A percentile compares a stretch with the other conserved stretches of the same genome.
These are phyloP conservation scores for Cyprinodon brontotheroides DNA, from an alignment of 2,113 vertebrate species.

Conservation along the genomic window DNA sequence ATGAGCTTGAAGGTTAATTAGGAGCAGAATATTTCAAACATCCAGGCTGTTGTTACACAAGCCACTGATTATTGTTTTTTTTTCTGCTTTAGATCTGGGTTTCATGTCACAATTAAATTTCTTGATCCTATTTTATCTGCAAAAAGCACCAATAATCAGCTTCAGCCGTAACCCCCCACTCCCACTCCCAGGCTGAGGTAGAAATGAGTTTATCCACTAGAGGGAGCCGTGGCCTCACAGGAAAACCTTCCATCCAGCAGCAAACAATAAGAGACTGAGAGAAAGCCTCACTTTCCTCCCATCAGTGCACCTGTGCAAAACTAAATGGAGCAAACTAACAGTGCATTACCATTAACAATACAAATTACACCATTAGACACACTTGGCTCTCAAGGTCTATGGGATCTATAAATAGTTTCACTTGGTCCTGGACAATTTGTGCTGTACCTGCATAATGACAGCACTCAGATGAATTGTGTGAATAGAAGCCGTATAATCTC, in stretches of 20 bases:
- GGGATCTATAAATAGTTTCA: constrained; percentile 77
- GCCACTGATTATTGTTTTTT: constrained; percentile 29
- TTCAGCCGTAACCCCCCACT: not conserved
- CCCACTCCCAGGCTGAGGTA: not conserved
- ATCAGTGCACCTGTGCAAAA: constrained; percentile 80
- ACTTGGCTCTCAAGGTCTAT: constrained; percentile 71
- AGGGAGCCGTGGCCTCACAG: constrained; percentile 61
- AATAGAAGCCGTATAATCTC: constrained; percentile 48
- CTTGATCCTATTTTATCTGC: constrained; percentile 12
- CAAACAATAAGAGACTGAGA: constrained; percentile 22
- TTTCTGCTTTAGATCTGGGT: constrained; percentile 1
- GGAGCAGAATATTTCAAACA: constrained; percentile 67
- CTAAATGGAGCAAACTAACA: constrained; percentile 81
- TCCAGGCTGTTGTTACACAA: constrained; percentile 30
- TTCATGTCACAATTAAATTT: constrained; percentile 12
- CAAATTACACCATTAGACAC: constrained; percentile 81
- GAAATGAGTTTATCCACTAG: constrained; percentile 55
- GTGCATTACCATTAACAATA: constrained; percentile 81
- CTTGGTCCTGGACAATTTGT: constrained; percentile 77
- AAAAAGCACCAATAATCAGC: constrained; percentile 11
- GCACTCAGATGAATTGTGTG: constrained; percentile 67
- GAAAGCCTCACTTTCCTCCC: constrained; percentile 63
- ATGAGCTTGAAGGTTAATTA: constrained; percentile 83
- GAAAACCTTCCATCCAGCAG: not conserved
- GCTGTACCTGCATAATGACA: constrained; percentile 75